Base-by-base conservation (phyloP, 2,888 invertebrate genomes). In the Rhorus exstirpatorius region DNA sequence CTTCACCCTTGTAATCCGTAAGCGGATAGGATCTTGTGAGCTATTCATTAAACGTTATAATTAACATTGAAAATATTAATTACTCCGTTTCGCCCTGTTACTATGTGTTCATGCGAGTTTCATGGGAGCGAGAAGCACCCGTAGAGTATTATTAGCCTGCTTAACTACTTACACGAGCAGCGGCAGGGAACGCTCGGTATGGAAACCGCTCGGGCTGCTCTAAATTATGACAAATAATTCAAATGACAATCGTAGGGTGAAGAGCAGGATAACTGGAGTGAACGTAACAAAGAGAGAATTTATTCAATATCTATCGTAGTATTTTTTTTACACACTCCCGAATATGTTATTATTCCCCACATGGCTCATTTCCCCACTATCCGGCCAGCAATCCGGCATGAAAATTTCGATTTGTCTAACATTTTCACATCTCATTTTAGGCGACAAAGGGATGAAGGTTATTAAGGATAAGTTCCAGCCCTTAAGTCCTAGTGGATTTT, bases 11-110 rank as follows among this genome's bases (percentile, higher is more conserved):
- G 84, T 86, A 84, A 88, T 84, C 85, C 79, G 72, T 87, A 88
- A 89, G 88, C 88, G 87, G 88, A 88, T 88, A 87, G 84, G 31
- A 75, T 26, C 46, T 24, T 76, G 55, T 83, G 84, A 85, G 84
- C 84, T 86, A 84, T 87, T 87, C 87, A 88, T 90, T 88, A 87
- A 89, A 89, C 88, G 85, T 85, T 87, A 85, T 87, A 87, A 89
- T 90, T 88, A 88, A 89, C 89, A 88, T 87, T 83, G 84, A 84
- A 86, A 87, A 87, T 81, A 83, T 78, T 78, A 72, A 58, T 61
- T 38, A 85, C 83, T 53, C 19, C 41, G 51, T 71, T 51, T 74
- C 77, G 68, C 46, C 46, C 44, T 44, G 6, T 49, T 0, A 31
- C 51, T 14, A 6, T 49, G 44, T 49, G 35, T 76, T 1, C 10